Conservation (phyloP, 2,113 vertebrate genomes). For the Percopsis transmontana region DNA sequence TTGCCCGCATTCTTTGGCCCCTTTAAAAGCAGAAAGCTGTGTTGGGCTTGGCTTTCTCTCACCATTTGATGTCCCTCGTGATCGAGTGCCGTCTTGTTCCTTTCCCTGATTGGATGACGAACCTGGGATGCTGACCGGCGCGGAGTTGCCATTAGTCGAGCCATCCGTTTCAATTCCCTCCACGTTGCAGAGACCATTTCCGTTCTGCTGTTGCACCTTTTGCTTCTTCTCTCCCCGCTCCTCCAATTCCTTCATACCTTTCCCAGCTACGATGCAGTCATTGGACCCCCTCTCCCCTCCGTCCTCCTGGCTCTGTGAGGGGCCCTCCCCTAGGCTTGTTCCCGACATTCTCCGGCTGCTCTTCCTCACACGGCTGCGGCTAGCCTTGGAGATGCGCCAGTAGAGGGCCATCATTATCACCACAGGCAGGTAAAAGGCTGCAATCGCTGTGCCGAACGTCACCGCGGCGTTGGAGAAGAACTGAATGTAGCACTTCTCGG, state of each 20-base stretch:
- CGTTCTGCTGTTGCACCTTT: slow-evolving; percentile 54
- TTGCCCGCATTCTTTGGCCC: not conserved
- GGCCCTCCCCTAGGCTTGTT: slow-evolving; percentile 78
- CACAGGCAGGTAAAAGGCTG: slow-evolving; percentile 96
- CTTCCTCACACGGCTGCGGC: slow-evolving; percentile 89
- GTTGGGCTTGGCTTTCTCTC: slow-evolving; percentile 30
- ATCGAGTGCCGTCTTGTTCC: slow-evolving; percentile 8
- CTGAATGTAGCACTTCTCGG: slow-evolving; percentile 88
- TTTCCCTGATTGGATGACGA: slow-evolving; percentile 43
- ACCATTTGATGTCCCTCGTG: slow-evolving; percentile 6
- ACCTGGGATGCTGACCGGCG: slow-evolving; percentile 24
- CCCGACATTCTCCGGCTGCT: slow-evolving; percentile 79
- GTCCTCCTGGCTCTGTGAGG: slow-evolving; percentile 83
- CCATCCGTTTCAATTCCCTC: slow-evolving; percentile 7
- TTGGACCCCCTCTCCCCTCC: slow-evolving; percentile 81
- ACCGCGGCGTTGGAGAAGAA: slow-evolving; percentile 94
- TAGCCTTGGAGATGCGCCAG: slow-evolving; percentile 94
- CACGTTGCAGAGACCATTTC: slow-evolving; percentile 22
- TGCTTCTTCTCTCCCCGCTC: slow-evolving; percentile 51
- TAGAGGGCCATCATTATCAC: slow-evolving; percentile 94
- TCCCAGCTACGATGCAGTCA: slow-evolving; percentile 50
- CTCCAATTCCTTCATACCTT: not conserved
- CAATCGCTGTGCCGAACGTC: slow-evolving; percentile 96
- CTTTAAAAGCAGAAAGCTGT: slow-evolving; percentile 31
- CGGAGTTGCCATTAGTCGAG: slow-evolving; percentile 9